Percentiles rank a stretch among this genome's conserved stretches.
Evolutionary conservation across 2,113 vertebrate species (phyloP).

Genomic region (Ammodramus savannarum): DNA sequence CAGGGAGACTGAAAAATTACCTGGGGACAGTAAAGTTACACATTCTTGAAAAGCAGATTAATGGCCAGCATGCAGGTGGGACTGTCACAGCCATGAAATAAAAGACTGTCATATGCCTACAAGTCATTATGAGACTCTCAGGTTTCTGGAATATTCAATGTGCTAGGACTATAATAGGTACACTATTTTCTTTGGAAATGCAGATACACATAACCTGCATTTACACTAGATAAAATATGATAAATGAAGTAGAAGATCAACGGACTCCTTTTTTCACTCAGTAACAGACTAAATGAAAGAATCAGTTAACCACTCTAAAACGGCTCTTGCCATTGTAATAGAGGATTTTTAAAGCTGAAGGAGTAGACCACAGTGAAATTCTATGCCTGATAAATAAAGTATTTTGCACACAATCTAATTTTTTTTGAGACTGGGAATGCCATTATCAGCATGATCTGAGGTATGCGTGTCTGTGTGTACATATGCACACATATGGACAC

Average conservation of each 20-base stretch:
- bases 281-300: background rate
- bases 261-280: background rate
- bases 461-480: background rate
- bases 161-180: background rate
- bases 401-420: background rate
- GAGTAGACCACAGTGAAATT: background rate
- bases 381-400: background rate
- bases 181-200: background rate
- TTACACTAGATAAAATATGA: background rate
- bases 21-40: background rate
- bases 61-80: background rate
- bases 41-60: background rate
- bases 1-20: background rate
- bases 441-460: constrained; percentile 34
- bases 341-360: background rate
- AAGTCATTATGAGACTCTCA: background rate
- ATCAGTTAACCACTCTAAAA: background rate
- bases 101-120: background rate
- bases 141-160: background rate
- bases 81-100: background rate
- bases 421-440: constrained; percentile 10
- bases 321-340: background rate
- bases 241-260: background rate
- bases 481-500: background rate
- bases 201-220: background rate